Conservation (phyloP, 23 tunicate species). For the Ascidia mentula region DNA sequence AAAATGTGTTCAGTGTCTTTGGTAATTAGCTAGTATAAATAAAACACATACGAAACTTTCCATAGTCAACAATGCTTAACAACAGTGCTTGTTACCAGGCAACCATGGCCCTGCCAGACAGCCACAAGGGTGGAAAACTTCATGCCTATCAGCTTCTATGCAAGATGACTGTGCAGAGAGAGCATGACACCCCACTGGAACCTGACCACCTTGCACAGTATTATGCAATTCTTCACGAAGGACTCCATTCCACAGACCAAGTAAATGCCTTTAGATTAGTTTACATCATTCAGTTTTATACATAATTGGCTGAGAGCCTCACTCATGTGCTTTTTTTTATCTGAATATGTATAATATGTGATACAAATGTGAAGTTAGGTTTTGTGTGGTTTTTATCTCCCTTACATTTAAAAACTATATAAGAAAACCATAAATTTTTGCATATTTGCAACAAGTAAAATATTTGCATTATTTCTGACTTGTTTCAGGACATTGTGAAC, state of each 20-base stretch:
- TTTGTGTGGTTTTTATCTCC: too few species aligned
- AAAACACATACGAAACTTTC: not conserved
- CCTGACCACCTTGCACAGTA: constrained; percentile 79
- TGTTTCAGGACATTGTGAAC: constrained; percentile 69
- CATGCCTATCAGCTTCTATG: constrained; percentile 81
- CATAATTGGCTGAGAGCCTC: too few species aligned
- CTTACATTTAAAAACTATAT: too few species aligned
- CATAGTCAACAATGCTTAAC: not conserved
- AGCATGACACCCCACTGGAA: constrained; percentile 76
- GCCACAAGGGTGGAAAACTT: constrained; percentile 82
- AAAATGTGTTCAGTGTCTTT: too few species aligned
- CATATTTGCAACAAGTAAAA: too few species aligned
- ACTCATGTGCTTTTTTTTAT: too few species aligned
- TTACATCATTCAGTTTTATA: not conserved
- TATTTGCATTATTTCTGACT: too few species aligned
- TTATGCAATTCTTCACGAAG: constrained; percentile 68
- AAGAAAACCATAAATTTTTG: too few species aligned
- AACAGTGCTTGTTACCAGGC: constrained; percentile 41
- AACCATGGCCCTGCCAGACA: constrained; percentile 54
- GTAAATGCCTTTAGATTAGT: not conserved
- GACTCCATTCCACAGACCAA: constrained; percentile 65
- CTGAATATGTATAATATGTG: too few species aligned
- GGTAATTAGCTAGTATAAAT: too few species aligned
- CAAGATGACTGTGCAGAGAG: constrained; percentile 67
- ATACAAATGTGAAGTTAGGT: too few species aligned